These are phyloP conservation scores for Thereva nobilitata DNA, from an alignment of 2,888 invertebrate species.

Conservation along the genomic window DNA sequence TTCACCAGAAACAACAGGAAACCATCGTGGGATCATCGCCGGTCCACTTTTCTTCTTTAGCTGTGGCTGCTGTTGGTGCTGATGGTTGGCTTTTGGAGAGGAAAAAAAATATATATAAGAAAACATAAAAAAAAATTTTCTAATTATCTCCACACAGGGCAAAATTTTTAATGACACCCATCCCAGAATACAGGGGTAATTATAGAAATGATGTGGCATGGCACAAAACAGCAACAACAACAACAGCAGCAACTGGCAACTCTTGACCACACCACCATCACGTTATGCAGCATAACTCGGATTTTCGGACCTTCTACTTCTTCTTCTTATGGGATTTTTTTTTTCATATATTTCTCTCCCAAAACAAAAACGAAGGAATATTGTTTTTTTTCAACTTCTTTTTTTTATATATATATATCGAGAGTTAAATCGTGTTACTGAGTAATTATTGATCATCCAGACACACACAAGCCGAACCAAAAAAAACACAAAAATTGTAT, in stretches of 20 bases:
- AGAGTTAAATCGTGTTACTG: conserved; percentile 21
- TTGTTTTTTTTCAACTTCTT: conserved; percentile 4
- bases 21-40: conserved; percentile 12
- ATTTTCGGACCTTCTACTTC: conserved; percentile 5
- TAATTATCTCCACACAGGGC: conserved; percentile 24
- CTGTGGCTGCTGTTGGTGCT: too few relatives aligned
- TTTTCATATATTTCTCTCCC: conserved; percentile 8
- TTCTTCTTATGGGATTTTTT: background rate
- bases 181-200: conserved; percentile 8
- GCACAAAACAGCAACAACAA: background rate
- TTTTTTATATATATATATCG: background rate
- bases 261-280: background rate
- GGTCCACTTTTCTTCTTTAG: background rate
- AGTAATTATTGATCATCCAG: conserved; percentile 19
- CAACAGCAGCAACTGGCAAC: background rate
- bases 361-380: too few relatives aligned
- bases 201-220: conserved; percentile 20
- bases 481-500: background rate
- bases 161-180: conserved; percentile 17
- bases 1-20: conserved; percentile 21
- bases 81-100: too few relatives aligned
- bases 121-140: conserved; percentile 1
- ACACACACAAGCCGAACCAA: conserved; percentile 5
- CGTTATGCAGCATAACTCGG: conserved; percentile 3
- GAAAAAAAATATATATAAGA: too few relatives aligned